These are phyloP conservation scores for Ambastaia sidthimunki DNA, from an alignment of 2,797 vertebrate genomes.

Conservation along the genomic window DNA sequence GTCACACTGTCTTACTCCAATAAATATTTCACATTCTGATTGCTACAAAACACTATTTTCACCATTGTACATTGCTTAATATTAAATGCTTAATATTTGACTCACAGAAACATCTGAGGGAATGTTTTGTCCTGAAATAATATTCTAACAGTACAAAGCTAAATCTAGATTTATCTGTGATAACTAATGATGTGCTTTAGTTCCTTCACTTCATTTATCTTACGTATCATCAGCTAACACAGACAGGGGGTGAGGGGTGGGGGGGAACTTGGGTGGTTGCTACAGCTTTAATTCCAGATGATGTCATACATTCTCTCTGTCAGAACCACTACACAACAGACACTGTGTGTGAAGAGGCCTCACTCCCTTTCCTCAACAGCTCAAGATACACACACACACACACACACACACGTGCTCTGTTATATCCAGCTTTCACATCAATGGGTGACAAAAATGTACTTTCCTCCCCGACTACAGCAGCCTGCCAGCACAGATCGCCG, in stretches of 20 bases:
- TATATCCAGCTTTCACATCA: background rate
- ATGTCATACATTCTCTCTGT: slow-evolving; percentile 17
- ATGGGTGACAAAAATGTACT: slow-evolving; percentile 24
- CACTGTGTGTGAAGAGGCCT: background rate
- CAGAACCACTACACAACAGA: slow-evolving; percentile 24
- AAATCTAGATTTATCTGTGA: slow-evolving; percentile 4
- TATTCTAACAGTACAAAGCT: slow-evolving; percentile 13
- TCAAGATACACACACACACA: background rate
- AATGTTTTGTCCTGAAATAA: slow-evolving; percentile 2
- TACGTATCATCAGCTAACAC: slow-evolving; percentile 11
- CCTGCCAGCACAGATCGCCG: background rate
- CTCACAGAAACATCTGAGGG: background rate
- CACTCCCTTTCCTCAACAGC: background rate
- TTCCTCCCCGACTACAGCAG: slow-evolving; percentile 10
- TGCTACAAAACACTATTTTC: background rate
- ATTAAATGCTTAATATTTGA: too few relatives aligned
- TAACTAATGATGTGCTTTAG: slow-evolving; percentile 1
- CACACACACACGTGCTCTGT: background rate
- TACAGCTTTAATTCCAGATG: slow-evolving; percentile 20
- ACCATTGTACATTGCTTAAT: background rate
- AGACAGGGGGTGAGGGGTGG: background rate
- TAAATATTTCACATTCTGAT: background rate
- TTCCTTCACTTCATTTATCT: slow-evolving; percentile 30
- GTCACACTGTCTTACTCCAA: background rate
- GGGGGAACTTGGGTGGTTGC: background rate